A percentile compares a stretch with the other conserved stretches of the same genome.
These are phyloP conservation scores for Cybosia mesomella DNA, from an alignment of 2,888 invertebrate species.

Conservation along the genomic window DNA sequence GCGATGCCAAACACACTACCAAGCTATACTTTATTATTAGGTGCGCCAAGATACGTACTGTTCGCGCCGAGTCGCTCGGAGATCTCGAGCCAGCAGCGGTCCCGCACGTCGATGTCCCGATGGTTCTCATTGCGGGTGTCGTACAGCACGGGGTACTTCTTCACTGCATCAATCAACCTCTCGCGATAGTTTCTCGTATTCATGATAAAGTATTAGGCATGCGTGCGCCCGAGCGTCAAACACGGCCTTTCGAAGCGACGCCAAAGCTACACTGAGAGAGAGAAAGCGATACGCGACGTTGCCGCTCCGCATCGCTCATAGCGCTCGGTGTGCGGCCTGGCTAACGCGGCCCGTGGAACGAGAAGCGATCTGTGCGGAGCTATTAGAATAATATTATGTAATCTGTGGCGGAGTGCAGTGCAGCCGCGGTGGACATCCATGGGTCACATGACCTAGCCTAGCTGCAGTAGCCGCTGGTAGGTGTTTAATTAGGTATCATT, in stretches of 20 bases:
- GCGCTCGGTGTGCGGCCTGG: constrained; percentile 67
- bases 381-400: too few relatives aligned
- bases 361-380: too few relatives aligned
- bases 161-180: constrained; percentile 78
- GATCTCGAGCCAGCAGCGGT: constrained; percentile 81
- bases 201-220: constrained; percentile 44
- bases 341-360: too few relatives aligned
- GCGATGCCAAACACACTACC: background rate
- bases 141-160: constrained; percentile 78
- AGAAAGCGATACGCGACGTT: constrained; percentile 68
- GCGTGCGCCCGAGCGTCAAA: constrained; percentile 31
- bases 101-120: constrained; percentile 76
- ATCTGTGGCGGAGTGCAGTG: too few relatives aligned
- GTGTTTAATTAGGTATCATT: too few relatives aligned
- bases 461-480: too few relatives aligned
- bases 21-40: constrained; percentile 17
- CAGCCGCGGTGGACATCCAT: too few relatives aligned
- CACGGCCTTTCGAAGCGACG: constrained; percentile 66
- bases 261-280: constrained; percentile 78
- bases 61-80: constrained; percentile 75
- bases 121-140: constrained; percentile 80
- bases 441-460: too few relatives aligned
- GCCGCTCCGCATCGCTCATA: constrained; percentile 70
- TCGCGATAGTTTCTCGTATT: constrained; percentile 68
- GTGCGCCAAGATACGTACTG: constrained; percentile 55